Conservation (phyloP, 2,113 vertebrate genomes). For the Coregonus clupeaformis region DNA sequence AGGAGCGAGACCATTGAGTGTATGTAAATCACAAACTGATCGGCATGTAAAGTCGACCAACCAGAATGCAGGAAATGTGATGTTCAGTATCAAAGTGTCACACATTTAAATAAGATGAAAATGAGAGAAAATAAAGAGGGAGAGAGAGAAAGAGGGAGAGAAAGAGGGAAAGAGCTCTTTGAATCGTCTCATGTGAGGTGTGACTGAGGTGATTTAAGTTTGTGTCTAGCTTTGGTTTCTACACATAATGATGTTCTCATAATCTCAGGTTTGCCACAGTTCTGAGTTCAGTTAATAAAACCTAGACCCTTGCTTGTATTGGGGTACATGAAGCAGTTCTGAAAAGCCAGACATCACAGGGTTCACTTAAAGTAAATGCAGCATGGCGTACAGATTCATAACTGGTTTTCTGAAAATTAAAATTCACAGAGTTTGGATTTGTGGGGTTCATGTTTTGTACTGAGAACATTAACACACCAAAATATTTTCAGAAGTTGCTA, state of each 20-base stretch:
- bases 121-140: too few species aligned
- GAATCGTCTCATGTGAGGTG: constrained; percentile 46
- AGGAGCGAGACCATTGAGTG: constrained; percentile 53
- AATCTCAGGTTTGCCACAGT: constrained; percentile 13
- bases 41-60: constrained; percentile 53
- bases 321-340: constrained; percentile 29
- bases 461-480: not conserved
- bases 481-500: not conserved
- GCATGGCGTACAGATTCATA: constrained; percentile 29
- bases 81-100: constrained; percentile 60
- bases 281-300: constrained; percentile 38
- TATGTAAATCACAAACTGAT: constrained; percentile 64
- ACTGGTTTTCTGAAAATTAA: constrained; percentile 24
- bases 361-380: constrained; percentile 45
- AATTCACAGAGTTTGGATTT: constrained; percentile 8
- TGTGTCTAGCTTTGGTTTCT: too few species aligned
- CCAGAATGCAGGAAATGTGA: too few species aligned
- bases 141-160: not conserved
- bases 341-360: constrained; percentile 23
- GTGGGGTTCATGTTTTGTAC: not conserved
- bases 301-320: constrained; percentile 40
- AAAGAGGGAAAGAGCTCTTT: constrained; percentile 26
- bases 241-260: too few species aligned
- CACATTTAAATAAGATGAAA: constrained; percentile 62
- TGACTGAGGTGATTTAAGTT: too few species aligned